These are phyloP conservation scores for Monodelphis domestica DNA, from an alignment of 2,797 vertebrate species.

Conservation along the genomic window DNA sequence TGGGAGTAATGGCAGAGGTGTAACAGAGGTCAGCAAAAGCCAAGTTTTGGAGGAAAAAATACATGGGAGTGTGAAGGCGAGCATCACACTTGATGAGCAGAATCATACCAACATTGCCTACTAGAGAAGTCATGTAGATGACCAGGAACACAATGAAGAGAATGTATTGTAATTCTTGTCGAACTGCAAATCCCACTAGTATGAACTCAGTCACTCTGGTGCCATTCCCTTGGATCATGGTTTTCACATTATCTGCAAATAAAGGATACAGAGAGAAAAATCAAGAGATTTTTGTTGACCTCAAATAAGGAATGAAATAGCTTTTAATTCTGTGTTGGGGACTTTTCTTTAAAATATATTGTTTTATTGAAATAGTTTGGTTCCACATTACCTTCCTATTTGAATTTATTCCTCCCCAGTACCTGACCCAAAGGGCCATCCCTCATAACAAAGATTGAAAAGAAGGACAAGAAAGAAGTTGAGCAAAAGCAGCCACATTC, in stretches of 20 bases:
- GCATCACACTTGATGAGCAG: slow-evolving; percentile 58
- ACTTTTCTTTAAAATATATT: too few relatives aligned
- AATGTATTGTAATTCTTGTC: slow-evolving; percentile 12
- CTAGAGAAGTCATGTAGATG: slow-evolving; percentile 41
- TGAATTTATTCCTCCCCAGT: too few relatives aligned
- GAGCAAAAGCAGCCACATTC: not conserved
- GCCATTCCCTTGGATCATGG: slow-evolving; percentile 57
- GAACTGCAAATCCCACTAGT: slow-evolving; percentile 64
- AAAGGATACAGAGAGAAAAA: not conserved
- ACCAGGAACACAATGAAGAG: slow-evolving; percentile 61
- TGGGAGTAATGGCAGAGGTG: slow-evolving; percentile 70
- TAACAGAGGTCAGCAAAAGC: slow-evolving; percentile 73
- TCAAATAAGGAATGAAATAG: not conserved
- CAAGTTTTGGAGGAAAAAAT: slow-evolving; percentile 70
- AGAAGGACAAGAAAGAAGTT: not conserved
- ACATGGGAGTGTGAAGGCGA: slow-evolving; percentile 65
- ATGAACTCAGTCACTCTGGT: slow-evolving; percentile 57
- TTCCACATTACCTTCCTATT: too few relatives aligned
- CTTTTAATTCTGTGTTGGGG: not conserved
- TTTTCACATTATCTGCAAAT: not conserved
- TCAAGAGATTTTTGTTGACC: not conserved
- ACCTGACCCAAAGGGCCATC: not conserved
- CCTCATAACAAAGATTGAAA: not conserved
- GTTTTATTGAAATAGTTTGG: too few relatives aligned
- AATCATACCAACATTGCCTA: slow-evolving; percentile 63